Percentiles rank a stretch among this genome's conserved stretches.
Conservation (phyloP, 2,888 invertebrate genomes). For the Steinernema carpocapsae region DNA sequence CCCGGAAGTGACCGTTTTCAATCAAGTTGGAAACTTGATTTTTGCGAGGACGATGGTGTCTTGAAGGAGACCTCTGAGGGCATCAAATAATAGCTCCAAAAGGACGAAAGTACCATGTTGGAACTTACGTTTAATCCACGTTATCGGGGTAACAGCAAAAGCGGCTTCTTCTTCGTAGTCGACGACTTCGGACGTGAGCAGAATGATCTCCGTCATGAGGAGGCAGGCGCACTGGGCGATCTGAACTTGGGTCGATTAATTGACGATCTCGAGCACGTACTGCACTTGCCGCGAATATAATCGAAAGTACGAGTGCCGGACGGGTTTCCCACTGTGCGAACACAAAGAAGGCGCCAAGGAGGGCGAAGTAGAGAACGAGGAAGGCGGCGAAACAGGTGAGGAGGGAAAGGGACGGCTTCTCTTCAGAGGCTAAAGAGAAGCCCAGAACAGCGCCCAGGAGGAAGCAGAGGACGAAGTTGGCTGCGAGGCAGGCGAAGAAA, state of each 20-base stretch:
- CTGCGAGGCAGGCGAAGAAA: conserved; percentile 10
- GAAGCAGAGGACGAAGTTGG: neutral
- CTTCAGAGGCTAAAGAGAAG: neutral
- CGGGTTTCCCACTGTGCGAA: conserved; percentile 11
- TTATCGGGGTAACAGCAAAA: neutral
- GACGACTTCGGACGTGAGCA: neutral
- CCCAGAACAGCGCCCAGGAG: conserved; percentile 4
- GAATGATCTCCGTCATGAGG: neutral
- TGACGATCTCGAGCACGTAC: neutral
- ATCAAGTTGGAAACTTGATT: too few relatives aligned
- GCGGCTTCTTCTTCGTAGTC: neutral
- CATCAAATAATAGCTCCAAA: too few relatives aligned
- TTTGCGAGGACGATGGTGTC: too few relatives aligned
- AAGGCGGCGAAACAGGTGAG: neutral
- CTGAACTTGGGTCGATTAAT: neutral
- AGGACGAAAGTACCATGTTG: neutral
- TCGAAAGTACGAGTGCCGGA: conserved; percentile 13
- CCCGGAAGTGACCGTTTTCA: too few relatives aligned
- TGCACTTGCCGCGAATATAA: neutral
- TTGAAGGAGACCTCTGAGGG: too few relatives aligned
- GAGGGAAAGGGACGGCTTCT: neutral
- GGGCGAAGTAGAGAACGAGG: neutral
- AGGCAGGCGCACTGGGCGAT: neutral
- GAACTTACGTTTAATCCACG: conserved; percentile 17
- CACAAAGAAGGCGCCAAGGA: neutral